These are phyloP conservation scores for Caiman crocodilus DNA, from an alignment of 2,797 vertebrate species.

Conservation along the genomic window DNA sequence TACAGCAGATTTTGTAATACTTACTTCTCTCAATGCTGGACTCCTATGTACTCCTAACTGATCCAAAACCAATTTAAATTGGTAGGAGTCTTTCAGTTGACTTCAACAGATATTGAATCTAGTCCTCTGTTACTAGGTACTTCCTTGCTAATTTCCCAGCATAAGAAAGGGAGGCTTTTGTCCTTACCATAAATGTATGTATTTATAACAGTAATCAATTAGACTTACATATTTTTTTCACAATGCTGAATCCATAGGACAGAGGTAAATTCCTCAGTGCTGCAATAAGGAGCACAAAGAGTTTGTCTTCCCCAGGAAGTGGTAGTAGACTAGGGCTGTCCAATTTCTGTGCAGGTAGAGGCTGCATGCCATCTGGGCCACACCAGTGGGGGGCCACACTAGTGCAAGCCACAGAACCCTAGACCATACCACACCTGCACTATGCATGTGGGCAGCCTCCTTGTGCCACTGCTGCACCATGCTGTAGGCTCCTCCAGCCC, in stretches of 20 bases:
- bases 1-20: neutral
- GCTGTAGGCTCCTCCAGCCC: no score
- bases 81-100: neutral
- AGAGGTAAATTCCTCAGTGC: neutral
- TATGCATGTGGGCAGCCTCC: no score
- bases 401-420: no score
- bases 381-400: no score
- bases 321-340: neutral
- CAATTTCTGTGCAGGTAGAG: no score
- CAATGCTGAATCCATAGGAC: neutral
- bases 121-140: neutral
- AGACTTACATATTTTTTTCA: accelerated
- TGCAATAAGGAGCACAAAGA: neutral
- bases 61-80: neutral
- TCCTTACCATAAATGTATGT: neutral
- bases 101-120: neutral
- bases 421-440: no score
- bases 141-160: neutral
- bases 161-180: neutral
- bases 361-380: no score
- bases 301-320: neutral
- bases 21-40: neutral
- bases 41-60: neutral
- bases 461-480: no score
- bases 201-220: accelerated